Base-by-base conservation (phyloP, 1,140 invertebrate genomes). In the Hycleus phaleratus region DNA sequence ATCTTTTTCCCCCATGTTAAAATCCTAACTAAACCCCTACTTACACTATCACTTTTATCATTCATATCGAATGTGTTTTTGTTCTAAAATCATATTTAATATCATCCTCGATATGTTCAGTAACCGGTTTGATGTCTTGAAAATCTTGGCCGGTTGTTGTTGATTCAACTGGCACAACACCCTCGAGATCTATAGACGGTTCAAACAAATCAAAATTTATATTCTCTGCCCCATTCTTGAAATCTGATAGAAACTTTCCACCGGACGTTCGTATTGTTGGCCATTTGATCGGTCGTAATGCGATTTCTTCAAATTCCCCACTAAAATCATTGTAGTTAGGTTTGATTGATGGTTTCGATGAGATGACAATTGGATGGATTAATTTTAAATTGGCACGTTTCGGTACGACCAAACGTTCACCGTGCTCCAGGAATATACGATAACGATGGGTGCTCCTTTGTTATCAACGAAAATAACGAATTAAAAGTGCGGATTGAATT, bases 21-120 rank as follows among this genome's bases (percentile, higher is more conserved):
- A 18, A 18, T 18, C 18, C 32, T 32, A 4, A 32, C 7, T 3
- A 32, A 32, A 32, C 1, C 1, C 12, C 18, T 18, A 32, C 32
- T 32, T 32, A 5, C 32, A 32, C 4, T 5, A 32, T 5, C 4
- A 32, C 7, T 2, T 7, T 42, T 42, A 42, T 42, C 40, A 42
- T 10, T 42, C 4, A 42, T n/a, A 42, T 42, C 18, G 63, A 65
- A 59, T 71, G 70, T 26, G 64, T 69, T 58, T 68, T 66, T 18
- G 70, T 71, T 50, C 70, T 62, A 60, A 71, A 71, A 60, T 71
- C 70, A 56, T 70, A 71, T 51, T 69, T 70, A 9, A 71, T 52
- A 60, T 71, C 70, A 45, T 64, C 70, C 32, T 68, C 63, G 44
- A 63, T 66, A 40, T 66, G 55, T 49, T 71, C 70, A 1, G 59